A percentile compares a stretch with the other conserved stretches of the same genome.
These are phyloP conservation scores for Drosophila repletoides DNA, from an alignment of 1,140 invertebrate genomes.

Conservation along the genomic window DNA sequence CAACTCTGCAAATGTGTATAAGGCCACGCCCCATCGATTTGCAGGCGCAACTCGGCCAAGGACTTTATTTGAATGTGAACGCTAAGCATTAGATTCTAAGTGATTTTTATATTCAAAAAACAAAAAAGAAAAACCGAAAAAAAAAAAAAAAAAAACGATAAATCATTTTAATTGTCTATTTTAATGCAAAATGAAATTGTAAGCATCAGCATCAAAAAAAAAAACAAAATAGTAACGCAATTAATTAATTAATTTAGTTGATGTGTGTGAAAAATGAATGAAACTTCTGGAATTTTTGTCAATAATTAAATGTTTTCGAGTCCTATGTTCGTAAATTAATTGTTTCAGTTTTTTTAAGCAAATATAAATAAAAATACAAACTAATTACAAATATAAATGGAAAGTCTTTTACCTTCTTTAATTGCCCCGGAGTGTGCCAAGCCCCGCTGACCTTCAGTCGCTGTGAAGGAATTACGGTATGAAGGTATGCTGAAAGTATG, in stretches of 20 bases:
- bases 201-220: conserved; percentile 23
- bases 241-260: conserved; percentile 62
- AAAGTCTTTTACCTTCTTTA: conserved; percentile 21
- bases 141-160: too few relatives aligned
- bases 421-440: too few relatives aligned
- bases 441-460: too few relatives aligned
- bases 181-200: conserved; percentile 50
- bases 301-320: conserved; percentile 74
- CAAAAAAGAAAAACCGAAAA: too few relatives aligned
- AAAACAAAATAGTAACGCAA: conserved; percentile 35
- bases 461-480: too few relatives aligned
- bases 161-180: conserved; percentile 81
- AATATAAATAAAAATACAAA: conserved; percentile 79
- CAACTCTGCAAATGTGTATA: conserved; percentile 50
- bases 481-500: too few relatives aligned
- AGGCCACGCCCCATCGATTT: conserved; percentile 24
- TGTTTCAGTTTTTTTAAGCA: conserved; percentile 76
- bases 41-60: conserved; percentile 33
- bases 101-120: conserved; percentile 75
- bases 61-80: conserved; percentile 66
- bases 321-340: conserved; percentile 67
- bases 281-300: conserved; percentile 73
- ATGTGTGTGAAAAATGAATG: conserved; percentile 59
- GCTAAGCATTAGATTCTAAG: conserved; percentile 75
- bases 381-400: conserved; percentile 66